Evolutionary conservation across 2,888 invertebrate species (phyloP), one percentile per base, ranked within the genome.

Genomic region (Ceriagrion tenellum): DNA sequence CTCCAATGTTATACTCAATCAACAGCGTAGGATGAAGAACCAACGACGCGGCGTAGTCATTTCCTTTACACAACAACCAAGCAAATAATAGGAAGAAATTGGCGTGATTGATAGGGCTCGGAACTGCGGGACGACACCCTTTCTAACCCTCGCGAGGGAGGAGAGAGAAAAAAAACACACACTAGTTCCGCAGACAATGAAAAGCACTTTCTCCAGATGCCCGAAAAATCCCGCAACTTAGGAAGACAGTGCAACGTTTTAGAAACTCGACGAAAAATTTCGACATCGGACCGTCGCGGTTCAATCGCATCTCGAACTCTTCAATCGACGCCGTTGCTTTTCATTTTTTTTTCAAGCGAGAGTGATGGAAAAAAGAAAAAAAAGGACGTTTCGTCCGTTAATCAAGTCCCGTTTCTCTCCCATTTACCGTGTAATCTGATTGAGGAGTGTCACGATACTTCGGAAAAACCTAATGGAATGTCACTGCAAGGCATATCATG

Each of bases 181-280:
- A 59, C 4, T 4, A 47, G 12, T 16, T 18, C 18, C 81, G 30
- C 81, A 81, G 16, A 81, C 81, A 81, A 81, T 81, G 81, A 35
- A 81, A 81, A 81, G 35, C 12, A 81, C 81, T 81, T 81, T 81
- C 81, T 35, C 81, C 81, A 81, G 35, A 81, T 35, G 81, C 81
- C 35, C 81, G 81, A 35, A 81, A 81, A 81, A 35, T 35, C 13
- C 81, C 35, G 81, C 35, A 81, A 81, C 30, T 20, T 12, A 26
- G 81, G 81, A 18, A 35, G 81, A 81, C 18, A 6, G 35, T 35
- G 10, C 59, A 69, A 26, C 26, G 23, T 81, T 81, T 81, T 35
- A 30, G 81, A 81, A 81, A 81, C 81, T 81, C 59, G 59, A 47
- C 47, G 47, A 47, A 47, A 6, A 81, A 81, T 81, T 81, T 81